Evolutionary conservation across 2,113 vertebrate species (phyloP).

Genomic region (Phaethon lepturus): DNA sequence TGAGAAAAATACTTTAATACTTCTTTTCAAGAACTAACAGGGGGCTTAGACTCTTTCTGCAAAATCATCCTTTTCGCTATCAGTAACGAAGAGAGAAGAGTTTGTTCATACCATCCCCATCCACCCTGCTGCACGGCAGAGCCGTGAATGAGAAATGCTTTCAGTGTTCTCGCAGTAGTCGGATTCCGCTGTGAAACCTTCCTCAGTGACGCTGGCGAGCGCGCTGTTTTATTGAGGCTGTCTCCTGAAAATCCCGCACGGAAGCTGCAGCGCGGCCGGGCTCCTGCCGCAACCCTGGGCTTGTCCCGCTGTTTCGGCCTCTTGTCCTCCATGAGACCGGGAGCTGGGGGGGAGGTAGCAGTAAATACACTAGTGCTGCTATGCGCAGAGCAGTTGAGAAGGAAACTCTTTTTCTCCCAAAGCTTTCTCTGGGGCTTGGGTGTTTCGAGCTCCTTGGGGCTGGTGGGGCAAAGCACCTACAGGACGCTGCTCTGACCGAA

Average conservation of each 20-base stretch:
- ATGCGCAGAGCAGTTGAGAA: accelerated
- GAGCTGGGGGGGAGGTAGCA: background rate
- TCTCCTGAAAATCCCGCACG: background rate
- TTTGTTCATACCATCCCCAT: background rate
- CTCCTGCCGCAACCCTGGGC: background rate
- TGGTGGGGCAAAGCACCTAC: accelerated
- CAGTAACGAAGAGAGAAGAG: background rate
- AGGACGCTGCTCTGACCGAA: accelerated
- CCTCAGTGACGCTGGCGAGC: background rate
- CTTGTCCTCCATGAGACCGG: accelerated
- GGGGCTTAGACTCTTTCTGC: background rate
- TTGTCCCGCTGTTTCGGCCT: background rate
- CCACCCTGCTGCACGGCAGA: background rate
- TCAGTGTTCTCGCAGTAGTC: background rate
- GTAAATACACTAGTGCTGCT: accelerated
- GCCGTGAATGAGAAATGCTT: background rate
- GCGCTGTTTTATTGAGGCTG: background rate
- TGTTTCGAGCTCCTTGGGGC: background rate
- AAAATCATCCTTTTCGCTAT: background rate
- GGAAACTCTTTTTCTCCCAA: background rate
- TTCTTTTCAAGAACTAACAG: background rate
- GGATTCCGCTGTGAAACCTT: background rate
- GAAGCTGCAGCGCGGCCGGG: background rate
- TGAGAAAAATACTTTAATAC: background rate
- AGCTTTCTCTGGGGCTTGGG: background rate